Percentiles rank a stretch among this genome's conserved stretches.
Conservation (phyloP, 2,113 vertebrate genomes). For the Serinus canaria region DNA sequence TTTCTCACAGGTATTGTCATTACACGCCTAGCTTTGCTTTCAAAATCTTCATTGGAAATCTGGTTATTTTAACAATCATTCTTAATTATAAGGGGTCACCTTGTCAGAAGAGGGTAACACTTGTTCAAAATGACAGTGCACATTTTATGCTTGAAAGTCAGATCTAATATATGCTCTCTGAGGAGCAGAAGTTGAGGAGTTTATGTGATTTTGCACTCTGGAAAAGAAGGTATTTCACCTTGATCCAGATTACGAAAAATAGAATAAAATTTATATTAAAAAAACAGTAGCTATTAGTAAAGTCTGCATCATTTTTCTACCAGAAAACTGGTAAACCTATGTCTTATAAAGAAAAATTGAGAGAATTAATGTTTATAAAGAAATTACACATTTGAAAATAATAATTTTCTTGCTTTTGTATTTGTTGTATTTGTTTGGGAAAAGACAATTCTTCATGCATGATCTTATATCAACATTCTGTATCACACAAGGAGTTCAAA, state of each 20-base stretch:
- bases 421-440: background rate
- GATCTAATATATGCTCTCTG: background rate
- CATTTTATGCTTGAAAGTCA: background rate
- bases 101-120: background rate
- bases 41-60: background rate
- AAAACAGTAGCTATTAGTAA: background rate
- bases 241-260: background rate
- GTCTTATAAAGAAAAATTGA: background rate
- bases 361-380: background rate
- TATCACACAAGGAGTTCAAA: background rate
- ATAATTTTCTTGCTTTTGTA: background rate
- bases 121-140: background rate
- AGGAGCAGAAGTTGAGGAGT: background rate
- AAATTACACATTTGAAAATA: background rate
- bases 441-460: background rate
- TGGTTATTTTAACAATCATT: background rate
- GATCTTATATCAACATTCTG: background rate
- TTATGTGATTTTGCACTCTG: background rate
- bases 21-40: background rate
- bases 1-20: background rate
- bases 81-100: background rate
- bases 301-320: background rate
- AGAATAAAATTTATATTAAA: background rate
- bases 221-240: background rate
- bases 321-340: background rate